A percentile compares a stretch with the other conserved stretches of the same genome.
Evolutionary conservation across 1,140 invertebrate species (phyloP).

Genomic region (Drosophila navojoa): DNA sequence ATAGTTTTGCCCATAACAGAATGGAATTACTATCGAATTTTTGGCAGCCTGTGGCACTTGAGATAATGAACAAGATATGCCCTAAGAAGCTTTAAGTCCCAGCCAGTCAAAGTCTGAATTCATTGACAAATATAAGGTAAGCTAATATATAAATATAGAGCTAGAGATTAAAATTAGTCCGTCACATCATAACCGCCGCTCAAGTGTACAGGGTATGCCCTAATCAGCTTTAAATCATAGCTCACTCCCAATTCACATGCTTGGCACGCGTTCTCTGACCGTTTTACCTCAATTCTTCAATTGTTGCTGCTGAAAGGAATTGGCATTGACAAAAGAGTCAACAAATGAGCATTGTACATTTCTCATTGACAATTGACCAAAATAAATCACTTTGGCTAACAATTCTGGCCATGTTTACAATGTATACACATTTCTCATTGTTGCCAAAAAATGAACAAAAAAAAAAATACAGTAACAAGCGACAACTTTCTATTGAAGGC

Average conservation of each 20-base stretch:
- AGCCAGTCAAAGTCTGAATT: no score
- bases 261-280: constrained; percentile 31
- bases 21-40: no score
- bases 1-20: no score
- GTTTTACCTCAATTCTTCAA: constrained; percentile 24
- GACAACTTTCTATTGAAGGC: constrained; percentile 67
- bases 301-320: constrained; percentile 20
- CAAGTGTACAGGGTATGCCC: neutral
- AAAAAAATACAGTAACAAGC: no score
- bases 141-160: no score
- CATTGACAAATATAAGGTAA: no score
- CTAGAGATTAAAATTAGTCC: no score
- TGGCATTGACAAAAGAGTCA: constrained; percentile 20
- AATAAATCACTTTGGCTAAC: constrained; percentile 12
- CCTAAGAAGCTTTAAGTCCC: no score
- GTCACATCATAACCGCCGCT: neutral
- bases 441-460: constrained; percentile 20
- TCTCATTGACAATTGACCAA: constrained; percentile 26
- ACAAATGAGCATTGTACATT: constrained; percentile 5
- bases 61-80: no score
- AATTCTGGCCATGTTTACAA: constrained; percentile 50
- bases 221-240: neutral
- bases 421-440: constrained; percentile 24
- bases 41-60: no score
- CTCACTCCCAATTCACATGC: constrained; percentile 19